Evolutionary conservation across 2,888 invertebrate genomes (phyloP), one percentile per base, ranked within the genome.

Genomic region (Agrotis exclamationis): DNA sequence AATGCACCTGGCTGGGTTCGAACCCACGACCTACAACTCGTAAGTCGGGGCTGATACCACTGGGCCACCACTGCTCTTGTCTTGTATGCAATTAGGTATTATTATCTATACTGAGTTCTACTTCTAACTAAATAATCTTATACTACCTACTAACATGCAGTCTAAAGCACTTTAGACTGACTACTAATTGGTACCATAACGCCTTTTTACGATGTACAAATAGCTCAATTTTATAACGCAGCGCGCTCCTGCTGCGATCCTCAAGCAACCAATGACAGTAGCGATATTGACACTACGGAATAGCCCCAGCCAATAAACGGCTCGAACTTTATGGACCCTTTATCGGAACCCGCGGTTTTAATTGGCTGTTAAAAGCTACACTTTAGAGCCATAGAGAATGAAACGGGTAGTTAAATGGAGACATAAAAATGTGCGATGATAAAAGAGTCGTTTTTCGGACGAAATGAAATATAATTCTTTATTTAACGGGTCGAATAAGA

Each of bases 291-390:
- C 50, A 68, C 75, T 76, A 70, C 72, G 69, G 62, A 76, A 62
- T 71, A 64, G 65, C 62, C 64, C 9, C 77, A 69, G 68, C 74
- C 75, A 74, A 73, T 78, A 70, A 68, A 76, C 72, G 70, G 44
- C 22, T 47, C 72, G 33, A 64, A 47, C 73, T 68, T 77, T 75
- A 76, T 59, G 22, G 69, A 28, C 58, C n/a, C 53, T 63, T 65
- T 70, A 74, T 63, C 54, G 73, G 67, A 63, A 64, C 56, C 63
- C 65, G 53, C 56, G 58, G 75, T 58, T 71, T 72, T 79, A 69
- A 79, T 79, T 73, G 79, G 51, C 81, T 73, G 63, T 71, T 78
- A 74, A 72, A 60, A 70, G 66, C 67, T 53, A 22, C 56, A 56
- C 48, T 74, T 76, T 74, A 69, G 72, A 70, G 70, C 39, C 59